phyloP scores from a whole-genome alignment of 1,140 invertebrate genomes.

The Pollicipes pollicipes region DNA sequence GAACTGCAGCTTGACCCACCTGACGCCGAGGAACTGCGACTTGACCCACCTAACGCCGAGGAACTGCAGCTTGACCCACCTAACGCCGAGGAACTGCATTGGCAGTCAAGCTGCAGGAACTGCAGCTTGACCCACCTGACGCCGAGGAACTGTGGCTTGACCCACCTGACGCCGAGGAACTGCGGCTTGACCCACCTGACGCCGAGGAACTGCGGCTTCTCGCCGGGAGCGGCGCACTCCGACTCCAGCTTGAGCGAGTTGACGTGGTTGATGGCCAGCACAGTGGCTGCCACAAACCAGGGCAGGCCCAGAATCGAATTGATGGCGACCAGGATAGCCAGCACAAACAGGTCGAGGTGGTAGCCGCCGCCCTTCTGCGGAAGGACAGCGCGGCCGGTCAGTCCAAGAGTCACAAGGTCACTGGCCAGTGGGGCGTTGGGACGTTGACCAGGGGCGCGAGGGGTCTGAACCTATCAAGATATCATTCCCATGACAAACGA shows the following conservation, averaged over 20 bases:
- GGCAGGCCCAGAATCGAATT: conserved; percentile 69
- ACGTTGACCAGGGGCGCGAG: neutral
- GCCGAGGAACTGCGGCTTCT: conserved; percentile 92
- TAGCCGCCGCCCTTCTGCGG: conserved; percentile 86
- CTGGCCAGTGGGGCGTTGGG: neutral
- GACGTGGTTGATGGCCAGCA: conserved; percentile 95
- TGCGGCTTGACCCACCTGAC: conserved; percentile 37
- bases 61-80: too few relatives aligned
- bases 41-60: too few relatives aligned
- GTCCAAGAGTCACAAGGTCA: neutral
- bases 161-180: too few relatives aligned
- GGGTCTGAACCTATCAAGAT: too few relatives aligned
- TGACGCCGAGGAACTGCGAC: too few relatives aligned
- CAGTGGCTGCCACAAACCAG: conserved; percentile 77
- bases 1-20: too few relatives aligned
- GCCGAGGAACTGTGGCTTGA: too few relatives aligned
- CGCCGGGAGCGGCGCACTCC: conserved; percentile 90
- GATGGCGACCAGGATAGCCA: conserved; percentile 72
- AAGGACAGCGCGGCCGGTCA: conserved; percentile 4
- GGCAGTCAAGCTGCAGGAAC: too few relatives aligned
- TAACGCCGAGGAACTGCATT: too few relatives aligned
- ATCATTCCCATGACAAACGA: too few relatives aligned
- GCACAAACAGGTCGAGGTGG: conserved; percentile 84
- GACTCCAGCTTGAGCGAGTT: conserved; percentile 92
- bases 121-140: too few relatives aligned